Evolutionary conservation across 1,140 invertebrate species (phyloP), one percentile per base, ranked within the genome.

Genomic region (Leptinotarsa undecemlineata): DNA sequence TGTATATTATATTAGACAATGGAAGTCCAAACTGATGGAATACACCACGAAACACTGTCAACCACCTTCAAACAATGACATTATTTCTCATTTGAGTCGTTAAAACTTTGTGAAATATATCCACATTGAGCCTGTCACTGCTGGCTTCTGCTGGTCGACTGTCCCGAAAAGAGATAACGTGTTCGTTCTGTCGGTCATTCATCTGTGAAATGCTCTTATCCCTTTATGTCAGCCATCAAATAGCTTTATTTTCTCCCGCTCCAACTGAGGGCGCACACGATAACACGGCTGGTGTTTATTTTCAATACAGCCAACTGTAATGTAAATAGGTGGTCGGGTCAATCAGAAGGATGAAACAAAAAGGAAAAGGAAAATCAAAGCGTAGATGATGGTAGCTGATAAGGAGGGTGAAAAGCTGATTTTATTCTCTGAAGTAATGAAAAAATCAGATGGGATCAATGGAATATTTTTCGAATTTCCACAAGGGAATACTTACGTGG

Each of bases 221-320:
- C 62, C 62, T 63, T 63, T 63, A 63, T 63, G 23, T 63, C 62
- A 63, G 62, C 62, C 62, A 63, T 63, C 62, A 63, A 63, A 63
- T 23, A 23, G 62, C 62, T 63, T 63, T 63, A 63, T 63, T 63
- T 63, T 23, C 62, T 21, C 14, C 19, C 62, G 19, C 19, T 23
- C 62, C 19, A 42, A 42, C 33, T 11, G 8, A 42, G 33, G 33
- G 33, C 33, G 33, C 33, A 42, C 33, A 8, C 8, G 33, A 42
- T 42, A 42, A 42, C 33, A 21, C 62, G 19, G 23, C n/a, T 15
- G 62, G 62, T 63, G 62, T 63, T 63, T 63, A 63, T 63, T 63
- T 63, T 63, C 62, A 63, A 63, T 63, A 63, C 62, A 21, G 23
- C 19, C 23, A 63, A 63, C 62, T 63, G 19, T 63, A 17, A 63